phyloP scores from a whole-genome alignment of 1,140 invertebrate genomes.

The Polypedilum vanderplanki region DNA sequence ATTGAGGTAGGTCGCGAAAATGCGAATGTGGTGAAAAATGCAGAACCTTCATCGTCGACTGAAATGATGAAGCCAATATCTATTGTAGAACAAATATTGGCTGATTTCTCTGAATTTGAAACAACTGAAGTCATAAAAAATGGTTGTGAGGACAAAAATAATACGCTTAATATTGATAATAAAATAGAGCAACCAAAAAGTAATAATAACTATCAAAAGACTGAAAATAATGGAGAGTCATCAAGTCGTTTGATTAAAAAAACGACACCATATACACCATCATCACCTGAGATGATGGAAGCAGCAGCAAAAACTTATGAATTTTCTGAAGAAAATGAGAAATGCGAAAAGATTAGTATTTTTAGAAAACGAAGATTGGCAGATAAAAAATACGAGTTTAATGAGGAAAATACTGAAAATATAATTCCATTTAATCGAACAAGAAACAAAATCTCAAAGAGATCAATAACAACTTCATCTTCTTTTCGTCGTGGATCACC shows the following conservation, averaged over 20 bases:
- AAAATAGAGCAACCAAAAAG: not conserved
- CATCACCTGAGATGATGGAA: constrained; percentile 33
- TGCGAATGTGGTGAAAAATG: not conserved
- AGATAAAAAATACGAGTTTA: constrained; percentile 88
- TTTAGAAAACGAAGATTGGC: constrained; percentile 73
- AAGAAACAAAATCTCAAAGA: constrained; percentile 38
- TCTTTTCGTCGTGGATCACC: constrained; percentile 30
- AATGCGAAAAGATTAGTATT: constrained; percentile 72
- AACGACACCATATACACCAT: not conserved
- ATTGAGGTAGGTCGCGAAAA: constrained; percentile 15
- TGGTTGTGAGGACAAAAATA: constrained; percentile 35
- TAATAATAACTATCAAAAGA: not conserved
- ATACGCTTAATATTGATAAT: not conserved
- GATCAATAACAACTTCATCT: constrained; percentile 29
- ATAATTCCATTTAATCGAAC: constrained; percentile 63
- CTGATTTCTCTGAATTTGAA: constrained; percentile 20
- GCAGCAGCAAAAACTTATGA: constrained; percentile 63
- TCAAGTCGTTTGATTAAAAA: not conserved
- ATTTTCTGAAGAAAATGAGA: constrained; percentile 74
- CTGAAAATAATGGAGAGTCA: not conserved
- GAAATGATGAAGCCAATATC: not conserved
- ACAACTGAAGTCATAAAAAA: constrained; percentile 28
- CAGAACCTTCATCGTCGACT: not conserved
- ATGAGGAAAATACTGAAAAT: constrained; percentile 77
- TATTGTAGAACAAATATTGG: not conserved